Evolutionary conservation across 2,797 vertebrate genomes (phyloP), one percentile per base, ranked within the genome.

Genomic region (Alfaro cultratus): DNA sequence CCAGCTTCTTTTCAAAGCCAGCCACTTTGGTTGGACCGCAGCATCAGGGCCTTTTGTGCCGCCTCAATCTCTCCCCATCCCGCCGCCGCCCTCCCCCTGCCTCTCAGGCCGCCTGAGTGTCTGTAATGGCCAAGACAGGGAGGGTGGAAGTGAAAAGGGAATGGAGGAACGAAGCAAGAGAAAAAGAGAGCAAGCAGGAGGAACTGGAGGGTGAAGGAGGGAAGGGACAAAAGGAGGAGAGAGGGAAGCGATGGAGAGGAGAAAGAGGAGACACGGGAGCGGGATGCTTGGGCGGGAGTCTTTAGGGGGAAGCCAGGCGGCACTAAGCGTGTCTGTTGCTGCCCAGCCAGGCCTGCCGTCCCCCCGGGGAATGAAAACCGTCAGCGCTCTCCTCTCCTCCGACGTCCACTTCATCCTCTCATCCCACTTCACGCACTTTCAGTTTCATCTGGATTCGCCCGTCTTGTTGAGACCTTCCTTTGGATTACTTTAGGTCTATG

Each of bases 251-350:
- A 89, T 81, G 84, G 85, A 85, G 82, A 82, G 87, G 80, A 84
- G 89, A 93, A 79, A 86, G 85, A 75, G 95, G 96, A 95, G 95
- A 95, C 90, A 90, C 75, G n/a, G 86, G 93, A 95, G 95, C 84
- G 91, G 93, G 95, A 97, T 96, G 96, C 95, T 90, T 90, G 95
- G 95, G 57, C 95, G 68, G 1, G 92, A 92, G 96, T 96, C 97
- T 98, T 99, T 99, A 96, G 96, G 96, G 96, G 95, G 96, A 97
- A 97, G 96, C 96, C 96, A 96, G 96, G 97, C 98, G 96, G 98
- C 97, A 99, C 97, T 99, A 98, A 99, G 97, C 97, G 92, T 96
- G 96, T 97, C 95, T 97, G 97, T 98, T 95, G 96, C 94, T 95
- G 97, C 96, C 97, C 97, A 98, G 98, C 99, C 97, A 99, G 96